Conservation (phyloP, 1,140 invertebrate species). For the Bombus superbus region DNA sequence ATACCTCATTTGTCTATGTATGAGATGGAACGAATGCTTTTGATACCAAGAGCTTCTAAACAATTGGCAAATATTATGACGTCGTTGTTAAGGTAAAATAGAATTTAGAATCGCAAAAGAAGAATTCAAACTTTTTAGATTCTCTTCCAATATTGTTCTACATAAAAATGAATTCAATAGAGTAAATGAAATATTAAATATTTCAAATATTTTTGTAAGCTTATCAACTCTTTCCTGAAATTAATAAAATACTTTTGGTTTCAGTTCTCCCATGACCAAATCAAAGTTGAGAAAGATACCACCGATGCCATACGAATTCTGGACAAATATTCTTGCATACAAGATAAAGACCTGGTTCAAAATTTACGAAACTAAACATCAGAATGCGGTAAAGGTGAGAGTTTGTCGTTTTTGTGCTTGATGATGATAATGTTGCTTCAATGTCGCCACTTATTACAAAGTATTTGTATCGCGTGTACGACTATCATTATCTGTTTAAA, state of each 20-base stretch:
- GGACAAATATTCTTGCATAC: slow-evolving; percentile 83
- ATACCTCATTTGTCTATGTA: slow-evolving; percentile 84
- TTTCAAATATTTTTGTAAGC: not conserved
- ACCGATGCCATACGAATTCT: slow-evolving; percentile 85
- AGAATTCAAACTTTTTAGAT: not conserved
- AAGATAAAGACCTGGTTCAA: slow-evolving; percentile 84
- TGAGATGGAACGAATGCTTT: slow-evolving; percentile 85
- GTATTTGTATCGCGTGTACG: not conserved
- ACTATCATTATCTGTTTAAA: not conserved
- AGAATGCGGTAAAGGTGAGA: slow-evolving; percentile 81
- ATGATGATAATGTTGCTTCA: not conserved
- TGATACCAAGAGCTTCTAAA: slow-evolving; percentile 84
- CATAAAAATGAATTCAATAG: not conserved
- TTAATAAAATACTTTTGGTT: slow-evolving; percentile 44
- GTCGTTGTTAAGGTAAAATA: slow-evolving; percentile 81
- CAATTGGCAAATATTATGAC: slow-evolving; percentile 85
- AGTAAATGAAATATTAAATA: not conserved
- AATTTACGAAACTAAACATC: slow-evolving; percentile 80
- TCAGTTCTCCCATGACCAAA: slow-evolving; percentile 73
- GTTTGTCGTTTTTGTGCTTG: not conserved
- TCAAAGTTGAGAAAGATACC: slow-evolving; percentile 79
- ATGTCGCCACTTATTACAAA: not conserved
- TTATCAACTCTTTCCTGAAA: not conserved
- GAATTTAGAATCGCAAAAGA: not conserved
- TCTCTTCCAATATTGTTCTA: not conserved